A percentile compares a stretch with the other conserved stretches of the same genome.
These are phyloP conservation scores for Bombus picipes DNA, from an alignment of 1,140 invertebrate genomes.

Conservation along the genomic window DNA sequence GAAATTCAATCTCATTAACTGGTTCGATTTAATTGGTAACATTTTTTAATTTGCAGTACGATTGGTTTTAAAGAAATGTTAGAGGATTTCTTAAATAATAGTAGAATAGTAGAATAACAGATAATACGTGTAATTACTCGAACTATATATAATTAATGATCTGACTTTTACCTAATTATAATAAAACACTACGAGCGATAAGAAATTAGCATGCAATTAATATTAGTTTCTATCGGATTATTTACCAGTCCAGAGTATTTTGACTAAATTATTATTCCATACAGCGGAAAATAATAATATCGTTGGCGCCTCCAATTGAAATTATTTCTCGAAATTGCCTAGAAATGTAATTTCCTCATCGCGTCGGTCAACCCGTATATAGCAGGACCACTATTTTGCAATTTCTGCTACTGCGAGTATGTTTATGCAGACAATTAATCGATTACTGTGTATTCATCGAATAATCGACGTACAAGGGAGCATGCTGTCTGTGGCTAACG, in stretches of 20 bases:
- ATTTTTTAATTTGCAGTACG: too few relatives aligned
- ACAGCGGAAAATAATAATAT: not conserved
- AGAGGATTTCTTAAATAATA: too few relatives aligned
- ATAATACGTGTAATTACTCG: too few relatives aligned
- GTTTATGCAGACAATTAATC: conserved; percentile 4
- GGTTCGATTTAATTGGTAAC: too few relatives aligned
- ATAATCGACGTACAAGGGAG: not conserved
- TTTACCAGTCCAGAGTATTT: not conserved
- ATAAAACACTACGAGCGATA: too few relatives aligned
- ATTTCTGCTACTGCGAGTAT: not conserved
- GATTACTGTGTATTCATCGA: not conserved
- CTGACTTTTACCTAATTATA: too few relatives aligned
- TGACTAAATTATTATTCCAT: not conserved
- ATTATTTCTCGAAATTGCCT: not conserved
- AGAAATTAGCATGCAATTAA: too few relatives aligned
- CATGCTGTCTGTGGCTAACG: not conserved
- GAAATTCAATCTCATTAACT: too few relatives aligned
- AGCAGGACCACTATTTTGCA: not conserved
- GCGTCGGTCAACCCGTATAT: not conserved
- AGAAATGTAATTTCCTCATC: not conserved
- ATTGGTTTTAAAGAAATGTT: too few relatives aligned
- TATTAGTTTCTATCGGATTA: too few relatives aligned
- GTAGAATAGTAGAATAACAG: too few relatives aligned
- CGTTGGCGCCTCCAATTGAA: not conserved
- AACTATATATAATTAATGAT: too few relatives aligned